A percentile compares a stretch with the other conserved stretches of the same genome.
Conservation (phyloP, 2,797 vertebrate species). For the Mormyrops boulengeri region DNA sequence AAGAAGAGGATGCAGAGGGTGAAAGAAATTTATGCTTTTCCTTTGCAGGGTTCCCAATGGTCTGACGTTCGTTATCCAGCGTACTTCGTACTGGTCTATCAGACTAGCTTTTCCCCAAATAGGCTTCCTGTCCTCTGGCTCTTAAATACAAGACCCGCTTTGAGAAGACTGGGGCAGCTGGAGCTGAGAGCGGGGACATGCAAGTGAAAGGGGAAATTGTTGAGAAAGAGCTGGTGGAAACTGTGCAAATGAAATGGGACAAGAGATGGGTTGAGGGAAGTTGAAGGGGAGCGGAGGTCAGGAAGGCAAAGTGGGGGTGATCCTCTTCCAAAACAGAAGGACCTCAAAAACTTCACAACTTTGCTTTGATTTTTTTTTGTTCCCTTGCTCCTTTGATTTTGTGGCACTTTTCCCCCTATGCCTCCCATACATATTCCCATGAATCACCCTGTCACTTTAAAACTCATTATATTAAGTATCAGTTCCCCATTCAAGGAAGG, state of each 20-base stretch:
- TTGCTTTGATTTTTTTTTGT: constrained; percentile 37
- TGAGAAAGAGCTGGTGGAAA: constrained; percentile 48
- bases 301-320: constrained; percentile 44
- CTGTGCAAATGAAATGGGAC: constrained; percentile 46
- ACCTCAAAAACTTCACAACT: constrained; percentile 25
- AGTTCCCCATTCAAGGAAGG: constrained; percentile 16
- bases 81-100: background rate
- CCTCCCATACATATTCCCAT: constrained; percentile 26
- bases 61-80: constrained; percentile 1
- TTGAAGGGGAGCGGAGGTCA: constrained; percentile 44
- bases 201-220: constrained; percentile 62
- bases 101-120: constrained; percentile 24
- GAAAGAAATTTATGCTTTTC: constrained; percentile 2
- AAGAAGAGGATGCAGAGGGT: constrained; percentile 9
- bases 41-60: background rate
- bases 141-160: constrained; percentile 59
- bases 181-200: constrained; percentile 35
- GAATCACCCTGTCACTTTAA: constrained; percentile 27
- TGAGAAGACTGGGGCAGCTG: constrained; percentile 55
- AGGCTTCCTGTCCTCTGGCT: constrained; percentile 38
- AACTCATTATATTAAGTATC: constrained; percentile 34
- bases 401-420: constrained; percentile 16
- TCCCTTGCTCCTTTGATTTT: constrained; percentile 48
- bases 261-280: constrained; percentile 41
- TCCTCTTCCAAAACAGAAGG: constrained; percentile 20